Percentiles rank a stretch among this genome's conserved stretches.
These are phyloP conservation scores for Amyelois transitella DNA, from an alignment of 1,140 invertebrate species.

Conservation along the genomic window DNA sequence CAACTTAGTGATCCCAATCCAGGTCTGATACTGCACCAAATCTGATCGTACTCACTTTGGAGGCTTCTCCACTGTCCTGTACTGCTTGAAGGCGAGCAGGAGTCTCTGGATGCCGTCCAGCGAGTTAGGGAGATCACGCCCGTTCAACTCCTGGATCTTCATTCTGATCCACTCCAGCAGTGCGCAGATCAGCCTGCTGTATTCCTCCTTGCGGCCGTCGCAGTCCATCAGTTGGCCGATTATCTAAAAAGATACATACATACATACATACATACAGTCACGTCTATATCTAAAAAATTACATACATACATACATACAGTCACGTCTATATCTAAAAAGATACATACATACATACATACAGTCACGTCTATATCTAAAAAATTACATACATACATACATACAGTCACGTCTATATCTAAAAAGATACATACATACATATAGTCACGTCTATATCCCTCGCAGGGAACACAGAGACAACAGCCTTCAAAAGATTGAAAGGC, in stretches of 20 bases:
- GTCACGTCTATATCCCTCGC: too few relatives aligned
- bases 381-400: too few relatives aligned
- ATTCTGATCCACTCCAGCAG: slow-evolving; percentile 95
- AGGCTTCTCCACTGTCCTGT: slow-evolving; percentile 97
- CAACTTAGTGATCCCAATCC: neutral
- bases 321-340: too few relatives aligned
- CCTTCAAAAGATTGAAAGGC: too few relatives aligned
- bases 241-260: slow-evolving; percentile 84
- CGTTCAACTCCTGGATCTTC: slow-evolving; percentile 90
- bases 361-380: too few relatives aligned
- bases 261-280: too few relatives aligned
- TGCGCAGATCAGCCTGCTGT: slow-evolving; percentile 88
- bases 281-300: too few relatives aligned
- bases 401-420: too few relatives aligned
- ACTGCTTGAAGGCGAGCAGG: slow-evolving; percentile 93
- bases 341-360: too few relatives aligned
- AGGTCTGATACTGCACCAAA: neutral
- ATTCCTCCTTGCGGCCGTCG: slow-evolving; percentile 92
- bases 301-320: too few relatives aligned
- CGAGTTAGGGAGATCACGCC: slow-evolving; percentile 95
- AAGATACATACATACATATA: too few relatives aligned
- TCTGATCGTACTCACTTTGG: slow-evolving; percentile 84
- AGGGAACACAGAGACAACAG: too few relatives aligned
- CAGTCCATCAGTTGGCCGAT: slow-evolving; percentile 96
- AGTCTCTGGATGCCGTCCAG: slow-evolving; percentile 96